phyloP scores from a whole-genome alignment of 2,113 vertebrate genomes.

The Daphoenositta chrysoptera region DNA sequence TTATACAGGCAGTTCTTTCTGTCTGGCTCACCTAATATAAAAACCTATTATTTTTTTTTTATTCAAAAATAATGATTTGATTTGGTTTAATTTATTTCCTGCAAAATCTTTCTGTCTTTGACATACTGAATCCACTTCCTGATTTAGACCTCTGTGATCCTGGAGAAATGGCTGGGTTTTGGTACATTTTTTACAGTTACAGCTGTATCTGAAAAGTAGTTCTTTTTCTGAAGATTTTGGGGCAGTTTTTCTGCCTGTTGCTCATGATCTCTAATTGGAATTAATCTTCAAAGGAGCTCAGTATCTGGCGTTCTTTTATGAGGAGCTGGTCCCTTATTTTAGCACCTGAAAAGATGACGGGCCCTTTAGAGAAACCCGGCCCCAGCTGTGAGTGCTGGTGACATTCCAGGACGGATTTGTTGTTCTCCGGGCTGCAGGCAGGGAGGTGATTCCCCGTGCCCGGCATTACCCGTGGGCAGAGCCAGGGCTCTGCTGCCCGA shows the following conservation, averaged over 20 bases:
- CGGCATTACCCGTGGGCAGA: not conserved
- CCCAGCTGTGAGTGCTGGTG: not conserved
- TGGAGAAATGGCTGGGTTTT: not conserved
- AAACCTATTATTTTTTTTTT: not conserved
- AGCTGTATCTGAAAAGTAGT: not conserved
- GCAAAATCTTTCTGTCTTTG: not conserved
- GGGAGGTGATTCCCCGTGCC: not conserved
- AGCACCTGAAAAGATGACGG: not conserved
- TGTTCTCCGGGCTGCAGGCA: not conserved
- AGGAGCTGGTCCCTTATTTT: not conserved
- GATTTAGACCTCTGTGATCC: not conserved
- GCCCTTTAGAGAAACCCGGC: not conserved
- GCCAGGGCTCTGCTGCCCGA: not conserved
- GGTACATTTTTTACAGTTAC: not conserved
- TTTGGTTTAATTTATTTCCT: constrained; percentile 8
- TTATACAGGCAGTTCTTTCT: not conserved
- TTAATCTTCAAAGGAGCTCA: not conserved
- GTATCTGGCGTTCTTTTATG: not conserved
- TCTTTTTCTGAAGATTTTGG: not conserved
- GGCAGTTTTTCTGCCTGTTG: not conserved
- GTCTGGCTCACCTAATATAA: not conserved
- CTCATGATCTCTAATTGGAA: not conserved
- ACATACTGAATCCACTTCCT: not conserved
- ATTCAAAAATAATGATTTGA: not conserved
- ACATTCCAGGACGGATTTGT: not conserved